Evolutionary conservation across 53 echinoderm and acorn worm genomes (phyloP).

Genomic region (Echinarachnius parma): DNA sequence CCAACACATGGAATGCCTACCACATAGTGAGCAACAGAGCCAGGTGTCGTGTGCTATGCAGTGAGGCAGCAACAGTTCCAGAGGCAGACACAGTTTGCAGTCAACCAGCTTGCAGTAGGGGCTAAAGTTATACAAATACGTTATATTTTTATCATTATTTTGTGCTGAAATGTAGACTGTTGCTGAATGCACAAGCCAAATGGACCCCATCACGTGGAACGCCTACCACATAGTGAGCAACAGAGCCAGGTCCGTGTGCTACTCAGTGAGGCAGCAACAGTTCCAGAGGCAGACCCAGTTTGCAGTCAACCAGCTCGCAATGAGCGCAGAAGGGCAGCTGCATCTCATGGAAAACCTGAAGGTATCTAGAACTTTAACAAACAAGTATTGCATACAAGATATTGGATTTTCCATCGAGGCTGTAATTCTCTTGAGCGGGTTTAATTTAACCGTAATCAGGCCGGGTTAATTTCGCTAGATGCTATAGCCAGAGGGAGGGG

Average conservation of each 20-base stretch:
- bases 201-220: conserved; percentile 99
- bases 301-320: conserved; percentile 91
- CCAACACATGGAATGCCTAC: conserved; percentile 98
- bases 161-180: no score
- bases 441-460: no score
- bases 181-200: conserved; percentile 75
- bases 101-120: conserved; percentile 95
- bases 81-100: conserved; percentile 79
- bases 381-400: no score
- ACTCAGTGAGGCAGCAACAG: conserved; percentile 89
- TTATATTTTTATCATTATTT: no score
- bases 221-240: conserved; percentile 97
- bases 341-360: conserved; percentile 77
- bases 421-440: no score
- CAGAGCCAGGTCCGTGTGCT: conserved; percentile 91
- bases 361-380: no score
- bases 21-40: conserved; percentile 95
- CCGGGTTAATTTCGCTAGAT: no score
- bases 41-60: conserved; percentile 89
- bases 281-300: conserved; percentile 86
- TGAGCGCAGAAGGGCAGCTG: conserved; percentile 74
- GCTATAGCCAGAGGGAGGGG: no score
- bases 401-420: no score
- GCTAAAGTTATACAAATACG: no score
- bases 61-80: conserved; percentile 96